Conservation (phyloP, 92 coral and sea anemone genomes). For the Siderastrea radians region DNA sequence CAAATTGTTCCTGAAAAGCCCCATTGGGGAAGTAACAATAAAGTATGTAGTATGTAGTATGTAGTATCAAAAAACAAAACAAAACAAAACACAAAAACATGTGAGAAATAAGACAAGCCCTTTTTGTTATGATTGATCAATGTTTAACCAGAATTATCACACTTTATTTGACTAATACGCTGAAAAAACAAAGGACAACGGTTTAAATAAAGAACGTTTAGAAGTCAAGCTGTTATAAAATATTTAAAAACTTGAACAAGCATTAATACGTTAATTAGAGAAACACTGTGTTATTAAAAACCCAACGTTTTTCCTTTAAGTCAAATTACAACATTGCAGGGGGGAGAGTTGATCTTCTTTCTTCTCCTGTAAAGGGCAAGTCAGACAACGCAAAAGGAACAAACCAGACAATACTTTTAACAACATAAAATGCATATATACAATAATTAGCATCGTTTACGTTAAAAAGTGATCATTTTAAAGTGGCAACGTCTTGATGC, state of each 20-base stretch:
- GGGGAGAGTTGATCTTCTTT: background rate
- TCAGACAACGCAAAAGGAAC: background rate
- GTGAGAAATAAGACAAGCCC: no score
- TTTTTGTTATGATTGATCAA: no score
- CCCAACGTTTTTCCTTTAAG: background rate
- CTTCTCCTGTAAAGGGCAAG: conserved; percentile 11
- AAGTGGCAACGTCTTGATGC: background rate
- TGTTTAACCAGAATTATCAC: no score
- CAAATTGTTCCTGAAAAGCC: no score
- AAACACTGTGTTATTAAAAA: background rate
- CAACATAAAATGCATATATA: background rate
- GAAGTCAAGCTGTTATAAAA: background rate
- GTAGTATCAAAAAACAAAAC: no score
- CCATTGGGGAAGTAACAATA: no score
- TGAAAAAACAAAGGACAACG: no score
- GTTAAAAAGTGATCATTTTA: background rate
- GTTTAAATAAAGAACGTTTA: no score
- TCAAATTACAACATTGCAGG: background rate
- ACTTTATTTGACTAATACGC: no score
- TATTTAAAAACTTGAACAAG: background rate
- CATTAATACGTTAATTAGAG: background rate
- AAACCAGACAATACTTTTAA: background rate
- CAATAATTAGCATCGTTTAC: background rate
- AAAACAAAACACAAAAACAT: no score
- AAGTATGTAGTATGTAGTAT: no score